Percentiles rank a stretch among this genome's conserved stretches.
Conservation (phyloP, 2,113 vertebrate species). For the Polypterus bichir region DNA sequence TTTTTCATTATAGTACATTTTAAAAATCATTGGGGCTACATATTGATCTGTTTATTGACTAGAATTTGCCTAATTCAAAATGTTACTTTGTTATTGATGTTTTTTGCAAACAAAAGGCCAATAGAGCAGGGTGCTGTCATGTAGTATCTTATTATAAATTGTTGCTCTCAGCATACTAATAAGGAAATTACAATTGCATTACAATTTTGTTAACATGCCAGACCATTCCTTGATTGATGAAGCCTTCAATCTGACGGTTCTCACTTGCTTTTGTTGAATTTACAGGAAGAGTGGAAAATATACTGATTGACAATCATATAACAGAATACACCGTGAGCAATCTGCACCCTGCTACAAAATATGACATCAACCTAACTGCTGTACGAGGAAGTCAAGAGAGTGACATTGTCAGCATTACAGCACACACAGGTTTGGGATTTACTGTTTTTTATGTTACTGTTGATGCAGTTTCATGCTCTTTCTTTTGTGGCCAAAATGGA, state of each 20-base stretch:
- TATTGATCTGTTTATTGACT: no score
- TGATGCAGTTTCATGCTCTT: no score
- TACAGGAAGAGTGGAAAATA: constrained; percentile 72
- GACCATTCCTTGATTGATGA: not conserved
- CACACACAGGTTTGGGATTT: constrained; percentile 66
- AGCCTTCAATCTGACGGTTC: not conserved
- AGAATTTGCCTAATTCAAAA: no score
- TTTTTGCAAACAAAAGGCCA: no score
- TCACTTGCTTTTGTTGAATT: constrained; percentile 5
- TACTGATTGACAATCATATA: constrained; percentile 64
- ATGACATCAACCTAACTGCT: constrained; percentile 70
- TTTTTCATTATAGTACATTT: not conserved
- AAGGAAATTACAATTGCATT: no score
- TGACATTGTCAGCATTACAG: constrained; percentile 52
- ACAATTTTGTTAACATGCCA: no score
- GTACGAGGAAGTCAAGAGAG: constrained; percentile 77
- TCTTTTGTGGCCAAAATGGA: no score
- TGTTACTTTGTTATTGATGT: no score
- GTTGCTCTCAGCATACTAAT: no score
- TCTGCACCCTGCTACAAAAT: constrained; percentile 78
- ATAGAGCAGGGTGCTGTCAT: no score
- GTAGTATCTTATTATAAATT: no score
- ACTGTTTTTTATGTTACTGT: not conserved
- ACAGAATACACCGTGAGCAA: constrained; percentile 63
- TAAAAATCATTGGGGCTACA: not conserved